Percentiles rank a stretch among this genome's conserved stretches.
These are phyloP conservation scores for Magallana gigas DNA, from an alignment of 1,140 invertebrate species.

Conservation along the genomic window DNA sequence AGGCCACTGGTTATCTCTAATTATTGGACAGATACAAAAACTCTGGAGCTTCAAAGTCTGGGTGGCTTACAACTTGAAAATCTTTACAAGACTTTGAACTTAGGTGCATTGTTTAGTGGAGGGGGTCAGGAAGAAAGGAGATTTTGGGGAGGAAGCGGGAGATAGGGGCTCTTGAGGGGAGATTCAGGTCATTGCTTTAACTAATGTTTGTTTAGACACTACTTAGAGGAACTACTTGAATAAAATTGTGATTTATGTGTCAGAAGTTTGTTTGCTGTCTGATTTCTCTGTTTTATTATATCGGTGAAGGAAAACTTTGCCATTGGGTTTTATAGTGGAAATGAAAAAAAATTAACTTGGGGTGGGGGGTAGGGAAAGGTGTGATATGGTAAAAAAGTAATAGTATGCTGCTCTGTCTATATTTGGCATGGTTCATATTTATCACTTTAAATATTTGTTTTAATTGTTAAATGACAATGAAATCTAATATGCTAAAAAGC, in stretches of 20 bases:
- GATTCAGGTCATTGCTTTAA: background rate
- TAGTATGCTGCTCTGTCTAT: no score
- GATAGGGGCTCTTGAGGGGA: background rate
- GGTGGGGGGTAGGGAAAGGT: no score
- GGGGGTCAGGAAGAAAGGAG: background rate
- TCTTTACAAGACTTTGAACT: background rate
- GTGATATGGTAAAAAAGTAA: no score
- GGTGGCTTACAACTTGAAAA: background rate
- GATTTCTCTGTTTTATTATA: background rate
- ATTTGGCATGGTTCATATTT: no score
- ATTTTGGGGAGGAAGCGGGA: no score
- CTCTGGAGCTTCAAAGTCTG: background rate
- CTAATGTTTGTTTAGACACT: conserved; percentile 27
- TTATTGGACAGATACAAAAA: background rate
- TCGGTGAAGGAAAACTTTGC: background rate
- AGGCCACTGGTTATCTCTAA: background rate
- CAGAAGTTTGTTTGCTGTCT: background rate
- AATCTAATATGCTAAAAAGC: no score
- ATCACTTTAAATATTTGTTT: no score
- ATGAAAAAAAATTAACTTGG: background rate
- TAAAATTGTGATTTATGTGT: conserved; percentile 29
- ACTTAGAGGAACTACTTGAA: background rate
- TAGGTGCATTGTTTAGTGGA: background rate
- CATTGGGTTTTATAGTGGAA: background rate
- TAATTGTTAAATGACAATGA: no score